A percentile compares a stretch with the other conserved stretches of the same genome.
Conservation (phyloP, 2,888 invertebrate species). For the Agelastica alni region DNA sequence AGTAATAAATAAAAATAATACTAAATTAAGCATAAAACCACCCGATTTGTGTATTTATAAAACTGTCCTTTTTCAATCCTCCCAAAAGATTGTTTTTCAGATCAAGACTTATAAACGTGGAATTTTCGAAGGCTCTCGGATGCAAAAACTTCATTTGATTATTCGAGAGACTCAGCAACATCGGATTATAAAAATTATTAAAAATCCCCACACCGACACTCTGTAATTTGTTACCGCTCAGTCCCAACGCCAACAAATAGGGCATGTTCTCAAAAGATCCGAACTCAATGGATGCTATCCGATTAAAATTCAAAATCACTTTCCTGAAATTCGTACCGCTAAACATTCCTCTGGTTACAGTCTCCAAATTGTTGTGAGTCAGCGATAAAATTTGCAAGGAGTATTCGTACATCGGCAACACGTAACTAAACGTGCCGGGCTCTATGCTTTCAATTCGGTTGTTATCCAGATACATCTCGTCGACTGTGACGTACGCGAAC, state of each 20-base stretch:
- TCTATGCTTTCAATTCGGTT: conserved; percentile 14
- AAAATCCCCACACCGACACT: conserved; percentile 12
- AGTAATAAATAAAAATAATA: no score
- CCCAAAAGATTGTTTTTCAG: conserved; percentile 6
- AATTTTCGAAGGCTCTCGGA: conserved; percentile 16
- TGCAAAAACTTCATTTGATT: conserved; percentile 8
- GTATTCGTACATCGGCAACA: conserved; percentile 8
- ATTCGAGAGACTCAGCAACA: conserved; percentile 4
- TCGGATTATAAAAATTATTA: conserved; percentile 8
- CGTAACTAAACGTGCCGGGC: conserved; percentile 16
- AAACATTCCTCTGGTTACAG: conserved; percentile 10
- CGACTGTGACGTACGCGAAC: conserved; percentile 4
- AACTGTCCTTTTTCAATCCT: not conserved
- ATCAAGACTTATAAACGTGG: conserved; percentile 14
- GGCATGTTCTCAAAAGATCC: conserved; percentile 18
- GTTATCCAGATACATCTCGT: conserved; percentile 11
- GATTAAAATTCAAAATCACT: conserved; percentile 5
- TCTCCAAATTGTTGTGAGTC: conserved; percentile 6
- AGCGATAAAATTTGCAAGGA: conserved; percentile 11
- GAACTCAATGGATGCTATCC: conserved; percentile 10
- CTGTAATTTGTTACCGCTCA: conserved; percentile 4
- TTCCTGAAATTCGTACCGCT: conserved; percentile 17
- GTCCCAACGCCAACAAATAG: conserved; percentile 10
- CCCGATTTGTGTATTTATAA: conserved; percentile 11
- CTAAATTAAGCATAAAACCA: conserved; percentile 9